Evolutionary conservation across 2,113 vertebrate genomes (phyloP).

Genomic region (Tamias sibiricus): DNA sequence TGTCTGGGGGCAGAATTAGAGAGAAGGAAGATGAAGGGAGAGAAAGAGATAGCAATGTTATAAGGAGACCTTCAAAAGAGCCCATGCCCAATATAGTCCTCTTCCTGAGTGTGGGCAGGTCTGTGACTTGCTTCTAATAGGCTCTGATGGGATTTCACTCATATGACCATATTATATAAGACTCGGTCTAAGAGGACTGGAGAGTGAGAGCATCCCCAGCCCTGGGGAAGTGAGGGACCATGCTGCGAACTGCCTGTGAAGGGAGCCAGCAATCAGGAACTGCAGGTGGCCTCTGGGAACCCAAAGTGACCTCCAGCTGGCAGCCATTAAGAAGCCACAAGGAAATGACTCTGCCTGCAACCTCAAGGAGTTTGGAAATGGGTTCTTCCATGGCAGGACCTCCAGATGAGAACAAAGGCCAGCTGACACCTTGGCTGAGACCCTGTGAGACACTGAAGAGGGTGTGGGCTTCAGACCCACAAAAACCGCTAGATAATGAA

Average conservation of each 20-base stretch:
- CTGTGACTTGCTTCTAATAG: neutral
- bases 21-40: neutral
- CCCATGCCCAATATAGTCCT: neutral
- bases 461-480: neutral
- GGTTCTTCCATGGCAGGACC: neutral
- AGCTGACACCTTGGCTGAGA: neutral
- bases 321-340: neutral
- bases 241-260: too few relatives aligned
- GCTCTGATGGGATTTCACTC: neutral
- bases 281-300: neutral
- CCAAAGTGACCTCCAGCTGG: neutral
- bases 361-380: neutral
- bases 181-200: neutral
- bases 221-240: neutral
- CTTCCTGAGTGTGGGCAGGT: neutral
- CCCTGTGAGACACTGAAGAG: neutral
- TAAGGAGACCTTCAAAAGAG: neutral
- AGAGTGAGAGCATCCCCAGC: neutral
- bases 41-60: neutral
- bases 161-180: neutral
- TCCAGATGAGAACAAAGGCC: neutral
- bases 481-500: neutral
- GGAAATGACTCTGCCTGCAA: neutral
- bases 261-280: too few relatives aligned
- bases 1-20: neutral